These are phyloP conservation scores for Azorinus chamasolen DNA, from an alignment of 2,888 invertebrate species.

Conservation along the genomic window DNA sequence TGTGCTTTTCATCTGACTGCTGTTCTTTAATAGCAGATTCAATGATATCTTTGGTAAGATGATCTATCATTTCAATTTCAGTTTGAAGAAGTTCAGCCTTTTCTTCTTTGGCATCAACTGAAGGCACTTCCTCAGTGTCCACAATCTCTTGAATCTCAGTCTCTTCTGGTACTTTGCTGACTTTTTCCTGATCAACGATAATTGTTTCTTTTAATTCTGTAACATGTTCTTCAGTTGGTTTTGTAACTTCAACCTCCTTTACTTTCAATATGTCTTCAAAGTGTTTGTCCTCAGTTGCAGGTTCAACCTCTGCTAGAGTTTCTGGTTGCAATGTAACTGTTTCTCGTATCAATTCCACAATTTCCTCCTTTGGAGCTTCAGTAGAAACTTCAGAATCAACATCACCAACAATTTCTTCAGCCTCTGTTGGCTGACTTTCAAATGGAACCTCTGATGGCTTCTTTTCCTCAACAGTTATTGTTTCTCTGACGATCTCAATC, in stretches of 20 bases:
- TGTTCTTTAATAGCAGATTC: constrained; percentile 29
- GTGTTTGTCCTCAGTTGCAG: background rate
- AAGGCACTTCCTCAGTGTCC: no score
- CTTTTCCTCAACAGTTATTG: background rate
- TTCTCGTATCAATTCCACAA: constrained; percentile 25
- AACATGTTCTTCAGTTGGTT: constrained; percentile 23
- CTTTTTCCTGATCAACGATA: no score
- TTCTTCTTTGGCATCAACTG: background rate
- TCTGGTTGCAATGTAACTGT: constrained; percentile 36
- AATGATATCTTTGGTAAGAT: constrained; percentile 46
- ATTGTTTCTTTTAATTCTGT: background rate
- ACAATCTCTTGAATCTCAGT: no score
- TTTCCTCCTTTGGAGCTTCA: constrained; percentile 17
- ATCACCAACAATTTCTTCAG: no score
- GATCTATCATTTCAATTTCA: constrained; percentile 51
- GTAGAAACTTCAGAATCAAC: constrained; percentile 6
- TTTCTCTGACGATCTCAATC: constrained; percentile 49
- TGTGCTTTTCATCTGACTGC: no score
- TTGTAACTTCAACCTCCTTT: constrained; percentile 29
- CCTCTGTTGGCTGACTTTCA: background rate
- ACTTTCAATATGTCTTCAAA: constrained; percentile 37
- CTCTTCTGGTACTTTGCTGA: no score
- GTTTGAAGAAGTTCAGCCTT: constrained; percentile 23
- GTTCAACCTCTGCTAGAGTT: constrained; percentile 24
- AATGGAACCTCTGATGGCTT: background rate